Base-by-base conservation (phyloP, 2,888 invertebrate genomes). In the Rhagonycha fulva region DNA sequence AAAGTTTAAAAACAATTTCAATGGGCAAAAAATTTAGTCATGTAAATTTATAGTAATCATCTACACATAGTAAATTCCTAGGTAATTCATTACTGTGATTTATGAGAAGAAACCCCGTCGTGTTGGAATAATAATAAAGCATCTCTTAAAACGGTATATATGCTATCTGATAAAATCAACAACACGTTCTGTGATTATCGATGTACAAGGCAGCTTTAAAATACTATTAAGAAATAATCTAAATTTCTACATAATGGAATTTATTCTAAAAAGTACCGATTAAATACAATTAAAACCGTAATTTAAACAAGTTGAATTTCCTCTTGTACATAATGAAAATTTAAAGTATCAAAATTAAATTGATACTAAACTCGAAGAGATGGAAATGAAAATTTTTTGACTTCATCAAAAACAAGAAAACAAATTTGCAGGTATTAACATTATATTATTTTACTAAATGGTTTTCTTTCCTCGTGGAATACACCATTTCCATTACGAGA, bases 171-270 rank as follows among this genome's bases (percentile, higher is more conserved):
- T 47, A 47, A 47, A 47, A 47, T 47, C 47, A 47, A 47, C 47
- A 47, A 47, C 47, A 47, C 47, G 47, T n/a, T 71, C 24, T 19
- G 19, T 12, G 63, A 19, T 63, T 63, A 23, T 12, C 47, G 24
- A 71, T 66, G 47, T 7, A 66, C 71, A 71, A 71, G 47, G 62
- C 23, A 19, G 47, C 24, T 9, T 23, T 47, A 24, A 66, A 71
- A 62, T 24, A 11, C 66, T 26, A 12, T 66, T 66, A 66, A 9
- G 67, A 47, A 76, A 71, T 32, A 71, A 66, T 72, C 72, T 62
- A 73, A 76, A 73, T 71, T 62, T 73, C 66, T 76, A 70, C 19
- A 19, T 75, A 75, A 71, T 71, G 4, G 26, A 7, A 26, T 26
- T 26, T 26, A 26, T 4, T 26, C 7, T 5, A 26, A 26, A 26